phyloP scores from a whole-genome alignment of 2,888 invertebrate species.

The Thereva nobilitata region DNA sequence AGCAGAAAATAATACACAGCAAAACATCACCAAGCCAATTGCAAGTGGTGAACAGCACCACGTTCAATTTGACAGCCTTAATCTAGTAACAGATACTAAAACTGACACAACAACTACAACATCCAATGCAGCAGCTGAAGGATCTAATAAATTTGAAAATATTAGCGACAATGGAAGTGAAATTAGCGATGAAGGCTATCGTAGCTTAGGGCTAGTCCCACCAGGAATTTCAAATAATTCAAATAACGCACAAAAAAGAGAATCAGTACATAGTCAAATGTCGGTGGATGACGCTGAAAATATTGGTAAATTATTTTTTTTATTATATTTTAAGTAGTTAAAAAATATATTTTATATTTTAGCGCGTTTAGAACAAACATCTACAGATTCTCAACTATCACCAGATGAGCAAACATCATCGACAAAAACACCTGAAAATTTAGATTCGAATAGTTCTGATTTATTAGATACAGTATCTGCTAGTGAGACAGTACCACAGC shows the following conservation, averaged over 20 bases:
- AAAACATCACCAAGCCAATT: background rate
- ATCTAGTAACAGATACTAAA: constrained; percentile 9
- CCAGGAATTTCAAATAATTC: constrained; percentile 54
- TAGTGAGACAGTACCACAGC: background rate
- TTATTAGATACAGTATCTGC: constrained; percentile 9
- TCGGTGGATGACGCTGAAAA: constrained; percentile 74
- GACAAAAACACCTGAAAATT: constrained; percentile 48
- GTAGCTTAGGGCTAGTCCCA: constrained; percentile 74
- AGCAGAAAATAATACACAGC: constrained; percentile 7
- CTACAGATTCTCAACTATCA: constrained; percentile 57
- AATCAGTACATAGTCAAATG: constrained; percentile 72
- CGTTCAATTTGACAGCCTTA: constrained; percentile 31
- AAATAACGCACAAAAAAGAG: constrained; percentile 61
- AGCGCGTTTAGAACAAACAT: constrained; percentile 68
- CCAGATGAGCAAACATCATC: constrained; percentile 56
- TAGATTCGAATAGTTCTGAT: constrained; percentile 45
- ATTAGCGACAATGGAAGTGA: constrained; percentile 81
- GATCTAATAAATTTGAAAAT: constrained; percentile 60
- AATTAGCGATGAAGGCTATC: constrained; percentile 83
- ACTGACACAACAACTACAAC: constrained; percentile 11
- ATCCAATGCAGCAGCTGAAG: constrained; percentile 41
- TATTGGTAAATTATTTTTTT: constrained; percentile 61
- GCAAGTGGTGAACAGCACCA: constrained; percentile 15
- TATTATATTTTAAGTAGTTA: background rate
- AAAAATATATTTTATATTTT: constrained; percentile 30